Evolutionary conservation across 2,797 vertebrate genomes (phyloP), one percentile per base, ranked within the genome.

Genomic region (Poecile montanus): DNA sequence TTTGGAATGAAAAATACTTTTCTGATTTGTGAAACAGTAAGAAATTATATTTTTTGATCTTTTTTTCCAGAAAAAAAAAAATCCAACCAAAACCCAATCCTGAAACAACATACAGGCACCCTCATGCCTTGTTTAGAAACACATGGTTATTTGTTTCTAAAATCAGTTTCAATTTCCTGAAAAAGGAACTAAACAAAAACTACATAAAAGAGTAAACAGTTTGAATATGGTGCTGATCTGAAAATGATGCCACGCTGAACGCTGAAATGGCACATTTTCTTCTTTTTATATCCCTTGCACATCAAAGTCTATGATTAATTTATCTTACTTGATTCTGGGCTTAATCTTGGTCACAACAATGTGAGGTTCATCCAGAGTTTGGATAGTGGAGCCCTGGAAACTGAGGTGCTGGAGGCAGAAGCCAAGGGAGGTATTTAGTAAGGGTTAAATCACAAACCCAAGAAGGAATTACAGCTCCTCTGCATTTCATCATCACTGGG

Each of bases 1-100:
- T 89, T 93, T 25, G 23, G 34, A 89, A 77, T 48, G 79, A 88
- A 86, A 94, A 94, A 93, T 73, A 67, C n/a, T 92, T 89, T 89
- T 77, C 56, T 66, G 51, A 87, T 96, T 92, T 32, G 42, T 84
- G 70, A 90, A 97, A 85, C 38, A 77, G 74, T 29, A 16, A 16
- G 90, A 40, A 40, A 40, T 40, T 40, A 40, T 40, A 40, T 40
- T 13, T 40, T 13, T 40, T 40, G 13, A 40, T 40, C 38, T 40
- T 87, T 38, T 63, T 38, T 83, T 90, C 94, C 87, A 95, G 82
- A 34, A 2, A 21, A 13, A 32, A 38, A 53, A 91, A 61, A 60
- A 23, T 42, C 9, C 51, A 65, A 34, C 42, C 34, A 48, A 54
- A 32, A 38, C 4, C 5, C 23, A 80, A 21, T 15, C 6, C 26